These are phyloP conservation scores for Andrena fulva DNA, from an alignment of 2,888 invertebrate genomes.

Conservation along the genomic window DNA sequence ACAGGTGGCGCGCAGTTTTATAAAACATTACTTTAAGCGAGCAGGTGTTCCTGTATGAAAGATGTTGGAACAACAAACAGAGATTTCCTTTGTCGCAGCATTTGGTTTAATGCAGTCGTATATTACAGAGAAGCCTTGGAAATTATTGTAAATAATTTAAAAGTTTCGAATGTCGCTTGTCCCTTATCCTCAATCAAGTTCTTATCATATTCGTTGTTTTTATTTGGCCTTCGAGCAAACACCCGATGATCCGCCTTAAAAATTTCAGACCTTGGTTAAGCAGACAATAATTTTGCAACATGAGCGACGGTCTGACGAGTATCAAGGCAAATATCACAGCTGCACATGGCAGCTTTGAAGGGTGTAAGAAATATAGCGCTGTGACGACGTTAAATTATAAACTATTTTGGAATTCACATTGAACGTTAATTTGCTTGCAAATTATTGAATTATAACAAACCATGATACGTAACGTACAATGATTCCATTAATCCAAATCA, in stretches of 20 bases:
- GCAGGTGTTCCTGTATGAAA: slow-evolving; percentile 26
- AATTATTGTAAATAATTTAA: slow-evolving; percentile 35
- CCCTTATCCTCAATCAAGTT: slow-evolving; percentile 26
- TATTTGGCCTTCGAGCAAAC: neutral
- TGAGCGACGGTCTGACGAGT: neutral
- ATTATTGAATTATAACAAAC: no score
- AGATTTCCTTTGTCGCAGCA: neutral
- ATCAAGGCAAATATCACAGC: neutral
- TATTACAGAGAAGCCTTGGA: slow-evolving; percentile 23
- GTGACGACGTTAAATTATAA: neutral
- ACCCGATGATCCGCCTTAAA: slow-evolving; percentile 3
- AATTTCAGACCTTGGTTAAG: neutral
- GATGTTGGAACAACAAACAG: neutral
- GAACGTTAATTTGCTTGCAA: no score
- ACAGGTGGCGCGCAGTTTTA: neutral
- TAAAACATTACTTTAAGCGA: neutral
- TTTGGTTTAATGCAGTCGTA: slow-evolving; percentile 24
- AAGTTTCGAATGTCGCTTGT: neutral
- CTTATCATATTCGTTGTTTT: slow-evolving; percentile 34
- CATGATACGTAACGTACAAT: no score
- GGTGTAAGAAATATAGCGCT: neutral
- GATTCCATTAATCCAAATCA: no score
- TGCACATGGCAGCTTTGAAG: neutral
- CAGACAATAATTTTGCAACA: slow-evolving; percentile 4
- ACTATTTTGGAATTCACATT: no score